Evolutionary conservation across 1,140 invertebrate genomes (phyloP), one percentile per base, ranked within the genome.

Genomic region (Theocolax elegans): DNA sequence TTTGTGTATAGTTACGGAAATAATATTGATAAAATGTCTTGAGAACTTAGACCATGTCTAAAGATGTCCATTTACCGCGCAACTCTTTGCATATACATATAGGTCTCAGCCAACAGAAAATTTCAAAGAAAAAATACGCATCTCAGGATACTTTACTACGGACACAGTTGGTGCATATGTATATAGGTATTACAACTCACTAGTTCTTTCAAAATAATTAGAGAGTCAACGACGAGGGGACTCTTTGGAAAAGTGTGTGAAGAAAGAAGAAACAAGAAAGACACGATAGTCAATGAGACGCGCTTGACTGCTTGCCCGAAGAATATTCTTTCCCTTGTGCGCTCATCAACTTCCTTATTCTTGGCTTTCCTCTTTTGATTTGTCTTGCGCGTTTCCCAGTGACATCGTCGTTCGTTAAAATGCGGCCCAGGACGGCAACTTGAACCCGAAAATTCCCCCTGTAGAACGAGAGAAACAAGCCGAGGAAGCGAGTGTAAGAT

Each of bases 11-110:
- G n/a, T 42, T 27, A 21, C 8, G 35, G 9, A 42, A 59, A 59
- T 59, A 59, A 40, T 59, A 31, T 59, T 42, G 42, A 59, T 59
- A 59, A 59, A 59, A 59, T 38, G 56, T 4, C 35, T 19, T 19
- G 19, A 8, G 31, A 46, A 15, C n/a, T 6, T 15, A 23, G 17
- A 35, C 54, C 29, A 15, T 2, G 15, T 19, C 35, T 29, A 15
- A 23, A 13, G 35, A 35, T 42, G 35, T 59, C 56, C 56, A 25
- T 35, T 42, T 58, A 42, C 12, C 54, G 35, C 10, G 31, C 10
- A 10, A 35, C 4, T 4, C 31, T 35, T 35, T 4, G 31, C 31
- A 6, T n/a, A 6, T 35, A 7, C 12, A 13, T 49, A 49, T 49
- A 49, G 31, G 31, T 35, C n/a, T n/a, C n/a, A n/a, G n/a, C n/a